Evolutionary conservation across 2,888 invertebrate genomes (phyloP).

Genomic region (Plagiodera versicolora): DNA sequence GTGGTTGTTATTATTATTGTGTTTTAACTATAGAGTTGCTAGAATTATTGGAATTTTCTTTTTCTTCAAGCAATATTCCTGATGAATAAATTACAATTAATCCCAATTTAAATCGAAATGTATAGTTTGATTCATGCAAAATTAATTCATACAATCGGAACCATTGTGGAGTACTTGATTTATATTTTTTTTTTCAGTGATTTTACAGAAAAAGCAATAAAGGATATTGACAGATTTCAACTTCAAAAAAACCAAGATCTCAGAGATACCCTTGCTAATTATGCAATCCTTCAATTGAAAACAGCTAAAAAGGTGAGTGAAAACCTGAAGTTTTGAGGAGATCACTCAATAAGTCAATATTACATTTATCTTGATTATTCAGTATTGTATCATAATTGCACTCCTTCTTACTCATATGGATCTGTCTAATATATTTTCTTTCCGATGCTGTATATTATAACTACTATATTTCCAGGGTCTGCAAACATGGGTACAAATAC

Average conservation of each 20-base stretch:
- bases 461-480: constrained; percentile 61
- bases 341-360: too few relatives aligned
- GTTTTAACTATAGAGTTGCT: background rate
- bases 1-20: constrained; percentile 53
- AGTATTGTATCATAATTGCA: too few relatives aligned
- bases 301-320: constrained; percentile 73
- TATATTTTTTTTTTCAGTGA: constrained; percentile 61
- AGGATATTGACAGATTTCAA: constrained; percentile 73
- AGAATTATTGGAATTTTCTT: background rate
- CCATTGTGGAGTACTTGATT: too few relatives aligned
- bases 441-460: background rate
- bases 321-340: too few relatives aligned
- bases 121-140: too few relatives aligned
- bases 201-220: constrained; percentile 67
- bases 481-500: constrained; percentile 76
- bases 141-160: too few relatives aligned
- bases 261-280: constrained; percentile 69
- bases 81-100: too few relatives aligned
- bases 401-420: too few relatives aligned
- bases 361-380: too few relatives aligned
- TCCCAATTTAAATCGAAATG: too few relatives aligned
- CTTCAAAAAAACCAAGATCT: constrained; percentile 72
- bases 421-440: background rate
- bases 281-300: constrained; percentile 72
- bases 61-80: too few relatives aligned